These are phyloP conservation scores for Tachystola acroxantha DNA, from an alignment of 2,888 invertebrate genomes.

Conservation along the genomic window DNA sequence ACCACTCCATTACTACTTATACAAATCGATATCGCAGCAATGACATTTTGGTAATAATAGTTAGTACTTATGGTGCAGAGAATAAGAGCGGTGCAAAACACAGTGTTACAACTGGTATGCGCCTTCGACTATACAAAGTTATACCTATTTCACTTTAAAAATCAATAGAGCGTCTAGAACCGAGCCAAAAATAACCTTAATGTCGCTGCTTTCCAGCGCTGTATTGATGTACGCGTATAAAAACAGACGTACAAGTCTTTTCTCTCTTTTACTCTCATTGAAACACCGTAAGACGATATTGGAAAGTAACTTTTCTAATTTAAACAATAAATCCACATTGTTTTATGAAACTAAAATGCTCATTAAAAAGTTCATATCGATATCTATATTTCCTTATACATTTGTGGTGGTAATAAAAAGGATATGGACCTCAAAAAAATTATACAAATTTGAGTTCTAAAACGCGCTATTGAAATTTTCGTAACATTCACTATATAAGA, in stretches of 20 bases:
- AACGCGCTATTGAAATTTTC: constrained; percentile 52
- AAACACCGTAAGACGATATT: constrained; percentile 3
- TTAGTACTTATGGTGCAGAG: no score
- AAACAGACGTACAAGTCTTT: background rate
- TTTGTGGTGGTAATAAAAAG: background rate
- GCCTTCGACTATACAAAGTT: no score
- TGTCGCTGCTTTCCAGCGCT: background rate
- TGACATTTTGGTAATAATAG: no score
- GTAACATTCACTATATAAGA: constrained; percentile 21
- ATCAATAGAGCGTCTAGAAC: constrained; percentile 12
- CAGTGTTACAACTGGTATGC: no score
- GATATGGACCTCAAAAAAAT: constrained; percentile 12
- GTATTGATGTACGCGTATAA: background rate
- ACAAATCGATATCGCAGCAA: no score
- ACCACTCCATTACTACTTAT: no score
- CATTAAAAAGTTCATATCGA: background rate
- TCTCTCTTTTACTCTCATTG: constrained; percentile 8
- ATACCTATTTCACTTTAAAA: no score
- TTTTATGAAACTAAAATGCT: background rate
- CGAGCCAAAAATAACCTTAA: background rate
- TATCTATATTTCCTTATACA: background rate
- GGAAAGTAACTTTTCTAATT: background rate
- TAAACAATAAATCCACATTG: background rate
- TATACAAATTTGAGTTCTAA: constrained; percentile 32
- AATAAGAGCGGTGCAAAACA: no score